A percentile compares a stretch with the other conserved stretches of the same genome.
phyloP scores from a whole-genome alignment of 2,797 vertebrate genomes.

The Neomorphus geoffroyi region DNA sequence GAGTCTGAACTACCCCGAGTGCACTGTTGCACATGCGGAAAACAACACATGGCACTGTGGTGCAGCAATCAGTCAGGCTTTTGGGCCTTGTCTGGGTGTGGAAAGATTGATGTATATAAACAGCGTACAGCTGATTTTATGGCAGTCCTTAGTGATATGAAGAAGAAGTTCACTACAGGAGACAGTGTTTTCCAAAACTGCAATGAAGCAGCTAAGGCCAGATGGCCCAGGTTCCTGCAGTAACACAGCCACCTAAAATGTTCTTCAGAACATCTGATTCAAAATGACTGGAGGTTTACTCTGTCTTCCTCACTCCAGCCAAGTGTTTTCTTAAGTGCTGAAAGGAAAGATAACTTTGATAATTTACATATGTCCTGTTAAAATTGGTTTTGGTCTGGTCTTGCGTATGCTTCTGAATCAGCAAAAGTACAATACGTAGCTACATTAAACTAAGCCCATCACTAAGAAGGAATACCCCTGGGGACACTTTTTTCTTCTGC shows the following conservation, averaged over 20 bases:
- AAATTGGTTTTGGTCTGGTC: not conserved
- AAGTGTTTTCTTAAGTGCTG: not conserved
- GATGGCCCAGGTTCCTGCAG: not conserved
- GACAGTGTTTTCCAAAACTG: not conserved
- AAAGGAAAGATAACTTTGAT: not conserved
- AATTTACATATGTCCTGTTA: not conserved
- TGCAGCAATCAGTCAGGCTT: not conserved
- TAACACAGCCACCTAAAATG: not conserved
- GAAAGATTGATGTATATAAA: not conserved
- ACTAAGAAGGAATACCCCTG: not conserved
- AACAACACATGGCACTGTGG: accelerated
- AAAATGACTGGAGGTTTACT: not conserved
- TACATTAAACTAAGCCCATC: not conserved
- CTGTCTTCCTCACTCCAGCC: not conserved
- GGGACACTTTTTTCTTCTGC: not conserved
- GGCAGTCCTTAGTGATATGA: not conserved
- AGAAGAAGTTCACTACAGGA: not conserved
- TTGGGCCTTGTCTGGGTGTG: not conserved
- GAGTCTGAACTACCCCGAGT: not conserved
- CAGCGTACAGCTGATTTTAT: not conserved
- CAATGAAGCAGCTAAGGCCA: not conserved
- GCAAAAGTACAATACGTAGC: not conserved
- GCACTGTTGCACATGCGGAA: not conserved
- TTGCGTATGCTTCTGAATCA: not conserved
- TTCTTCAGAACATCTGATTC: not conserved